Evolutionary conservation across 1,140 invertebrate genomes (phyloP).

Genomic region (Dendroctonus valens): DNA sequence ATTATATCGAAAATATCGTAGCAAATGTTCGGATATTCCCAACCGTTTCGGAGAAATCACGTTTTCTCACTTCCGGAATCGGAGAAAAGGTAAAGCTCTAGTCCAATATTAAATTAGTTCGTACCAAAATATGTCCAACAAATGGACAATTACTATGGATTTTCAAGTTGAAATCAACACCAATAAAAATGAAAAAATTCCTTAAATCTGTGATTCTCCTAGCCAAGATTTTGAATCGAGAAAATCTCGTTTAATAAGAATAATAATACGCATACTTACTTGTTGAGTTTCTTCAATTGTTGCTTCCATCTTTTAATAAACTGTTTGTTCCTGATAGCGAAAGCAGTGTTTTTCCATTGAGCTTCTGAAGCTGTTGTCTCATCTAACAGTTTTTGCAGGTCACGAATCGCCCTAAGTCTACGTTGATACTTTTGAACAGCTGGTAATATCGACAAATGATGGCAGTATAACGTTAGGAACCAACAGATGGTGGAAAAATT

Average conservation of each 20-base stretch:
- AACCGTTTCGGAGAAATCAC: no score
- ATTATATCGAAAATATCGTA: no score
- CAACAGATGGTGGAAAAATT: slow-evolving; percentile 97
- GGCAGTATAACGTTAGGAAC: slow-evolving; percentile 91
- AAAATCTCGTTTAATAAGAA: slow-evolving; percentile 2
- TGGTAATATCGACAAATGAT: slow-evolving; percentile 88
- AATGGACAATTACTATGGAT: no score
- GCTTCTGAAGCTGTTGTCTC: slow-evolving; percentile 79
- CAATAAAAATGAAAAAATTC: no score
- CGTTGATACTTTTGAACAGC: slow-evolving; percentile 85
- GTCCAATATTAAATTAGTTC: no score
- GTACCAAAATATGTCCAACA: no score
- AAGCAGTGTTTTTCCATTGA: slow-evolving; percentile 78
- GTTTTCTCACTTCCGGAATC: no score
- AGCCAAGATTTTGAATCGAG: no score
- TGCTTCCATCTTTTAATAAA: slow-evolving; percentile 84
- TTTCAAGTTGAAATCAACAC: no score
- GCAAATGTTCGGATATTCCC: no score
- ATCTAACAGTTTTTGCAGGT: slow-evolving; percentile 88
- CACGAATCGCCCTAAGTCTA: slow-evolving; percentile 76
- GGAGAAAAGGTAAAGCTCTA: no score
- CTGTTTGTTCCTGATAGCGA: slow-evolving; percentile 78
- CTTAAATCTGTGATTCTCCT: no score
- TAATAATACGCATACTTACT: slow-evolving; percentile 48
- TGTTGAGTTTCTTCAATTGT: slow-evolving; percentile 68